Evolutionary conservation across 2,113 vertebrate genomes (phyloP).

Genomic region (Chaenocephalus aceratus): DNA sequence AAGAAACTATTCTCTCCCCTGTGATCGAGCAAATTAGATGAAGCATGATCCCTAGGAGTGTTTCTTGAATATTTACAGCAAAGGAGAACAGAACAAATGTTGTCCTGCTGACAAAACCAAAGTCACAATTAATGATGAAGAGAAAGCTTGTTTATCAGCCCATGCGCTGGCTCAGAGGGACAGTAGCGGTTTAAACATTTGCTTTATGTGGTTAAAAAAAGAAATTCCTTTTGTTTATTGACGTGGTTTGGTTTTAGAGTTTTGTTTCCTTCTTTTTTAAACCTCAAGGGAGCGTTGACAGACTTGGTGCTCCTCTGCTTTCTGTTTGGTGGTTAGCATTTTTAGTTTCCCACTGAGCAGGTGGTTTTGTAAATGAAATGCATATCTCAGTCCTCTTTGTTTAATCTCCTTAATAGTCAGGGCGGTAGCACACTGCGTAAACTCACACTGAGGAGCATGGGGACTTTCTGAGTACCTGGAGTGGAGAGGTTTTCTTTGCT

Average conservation of each 20-base stretch:
- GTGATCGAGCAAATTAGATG: slow-evolving; percentile 66
- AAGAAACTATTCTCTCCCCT: slow-evolving; percentile 51
- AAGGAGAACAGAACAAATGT: slow-evolving; percentile 52
- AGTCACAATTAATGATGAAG: slow-evolving; percentile 56
- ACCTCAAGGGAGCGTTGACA: too few species aligned
- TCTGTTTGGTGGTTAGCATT: slow-evolving; percentile 1
- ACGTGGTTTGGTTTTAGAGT: not conserved
- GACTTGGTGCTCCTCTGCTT: slow-evolving; percentile 4
- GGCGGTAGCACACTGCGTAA: slow-evolving; percentile 20
- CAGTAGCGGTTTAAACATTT: not conserved
- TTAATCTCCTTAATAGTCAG: slow-evolving; percentile 39
- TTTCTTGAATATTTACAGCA: slow-evolving; percentile 62
- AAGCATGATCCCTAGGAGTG: slow-evolving; percentile 55
- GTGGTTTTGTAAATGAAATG: slow-evolving; percentile 9
- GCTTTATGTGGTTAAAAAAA: slow-evolving; percentile 13
- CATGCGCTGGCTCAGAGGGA: slow-evolving; percentile 16
- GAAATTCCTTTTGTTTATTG: slow-evolving; percentile 33
- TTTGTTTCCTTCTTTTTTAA: too few species aligned
- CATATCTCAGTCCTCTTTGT: not conserved
- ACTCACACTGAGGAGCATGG: slow-evolving; percentile 22
- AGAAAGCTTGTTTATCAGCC: slow-evolving; percentile 11
- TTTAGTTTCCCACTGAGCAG: slow-evolving; percentile 16
- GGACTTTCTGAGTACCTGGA: slow-evolving; percentile 21
- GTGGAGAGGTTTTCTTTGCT: slow-evolving; percentile 34
- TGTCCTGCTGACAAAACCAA: slow-evolving; percentile 61